These are phyloP conservation scores for Phortica variegata DNA, from an alignment of 1,140 invertebrate species.

Conservation along the genomic window DNA sequence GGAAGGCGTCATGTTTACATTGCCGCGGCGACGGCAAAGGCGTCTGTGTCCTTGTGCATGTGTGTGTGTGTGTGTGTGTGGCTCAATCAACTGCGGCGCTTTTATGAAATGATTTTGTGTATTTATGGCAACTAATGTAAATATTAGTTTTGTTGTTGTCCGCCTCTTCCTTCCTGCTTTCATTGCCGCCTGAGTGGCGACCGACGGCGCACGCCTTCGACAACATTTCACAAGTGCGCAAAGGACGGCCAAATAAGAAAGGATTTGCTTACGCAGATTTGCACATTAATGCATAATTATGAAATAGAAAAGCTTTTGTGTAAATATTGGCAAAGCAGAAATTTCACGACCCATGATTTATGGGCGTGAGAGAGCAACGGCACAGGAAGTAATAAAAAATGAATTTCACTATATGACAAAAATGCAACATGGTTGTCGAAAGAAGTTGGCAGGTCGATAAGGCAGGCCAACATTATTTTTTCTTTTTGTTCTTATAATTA, in stretches of 20 bases:
- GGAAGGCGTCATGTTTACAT: conserved; percentile 56
- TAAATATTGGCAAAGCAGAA: background rate
- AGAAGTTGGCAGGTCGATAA: no score
- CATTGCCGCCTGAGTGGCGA: background rate
- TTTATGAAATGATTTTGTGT: conserved; percentile 46
- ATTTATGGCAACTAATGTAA: conserved; percentile 29
- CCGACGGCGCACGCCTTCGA: background rate
- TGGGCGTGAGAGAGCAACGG: conserved; percentile 7
- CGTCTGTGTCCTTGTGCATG: background rate
- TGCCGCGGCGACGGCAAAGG: conserved; percentile 21
- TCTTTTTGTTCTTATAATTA: background rate
- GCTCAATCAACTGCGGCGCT: conserved; percentile 11
- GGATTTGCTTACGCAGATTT: conserved; percentile 39
- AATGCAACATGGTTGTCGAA: no score
- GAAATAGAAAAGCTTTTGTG: conserved; percentile 12
- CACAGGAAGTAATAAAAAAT: conserved; percentile 38
- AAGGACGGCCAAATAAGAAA: conserved; percentile 6
- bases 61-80: background rate
- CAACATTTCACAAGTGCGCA: no score
- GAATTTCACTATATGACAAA: no score
- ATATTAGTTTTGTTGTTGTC: conserved; percentile 26
- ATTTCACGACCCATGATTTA: background rate
- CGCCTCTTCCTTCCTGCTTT: background rate
- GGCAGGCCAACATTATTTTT: no score
- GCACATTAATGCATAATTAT: conserved; percentile 39